Percentiles rank a stretch among this genome's conserved stretches.
Evolutionary conservation across 2,888 invertebrate genomes (phyloP).

Genomic region (Drosophila longiperda): DNA sequence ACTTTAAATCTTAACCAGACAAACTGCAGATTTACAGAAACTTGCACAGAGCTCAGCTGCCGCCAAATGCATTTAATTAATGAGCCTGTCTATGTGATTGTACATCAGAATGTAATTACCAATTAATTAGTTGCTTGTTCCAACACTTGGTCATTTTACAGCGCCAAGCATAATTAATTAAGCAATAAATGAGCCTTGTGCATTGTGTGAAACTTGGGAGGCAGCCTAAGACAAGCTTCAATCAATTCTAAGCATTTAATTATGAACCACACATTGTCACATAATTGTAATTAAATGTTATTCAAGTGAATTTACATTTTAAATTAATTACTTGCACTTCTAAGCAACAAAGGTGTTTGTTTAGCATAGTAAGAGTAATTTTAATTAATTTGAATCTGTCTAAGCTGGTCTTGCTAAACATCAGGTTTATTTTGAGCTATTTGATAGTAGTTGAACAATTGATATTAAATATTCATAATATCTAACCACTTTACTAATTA

Average conservation of each 20-base stretch:
- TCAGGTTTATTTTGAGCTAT: not conserved
- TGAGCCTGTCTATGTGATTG: not conserved
- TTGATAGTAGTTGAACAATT: no score
- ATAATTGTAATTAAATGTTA: not conserved
- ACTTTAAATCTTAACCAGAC: slow-evolving; percentile 6
- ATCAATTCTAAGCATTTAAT: slow-evolving; percentile 28
- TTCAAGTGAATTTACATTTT: not conserved
- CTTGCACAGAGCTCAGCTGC: not conserved
- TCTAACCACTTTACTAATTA: no score
- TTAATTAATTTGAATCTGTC: not conserved
- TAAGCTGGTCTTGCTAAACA: not conserved
- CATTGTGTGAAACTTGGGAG: not conserved
- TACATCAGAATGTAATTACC: slow-evolving; percentile 7
- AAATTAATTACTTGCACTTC: slow-evolving; percentile 7
- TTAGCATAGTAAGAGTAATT: not conserved
- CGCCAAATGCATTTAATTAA: slow-evolving; percentile 23
- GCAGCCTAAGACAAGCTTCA: not conserved
- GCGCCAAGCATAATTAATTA: slow-evolving; percentile 19
- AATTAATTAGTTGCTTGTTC: slow-evolving; percentile 21
- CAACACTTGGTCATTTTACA: slow-evolving; percentile 1
- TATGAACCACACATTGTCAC: slow-evolving; percentile 2
- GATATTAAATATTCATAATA: no score
- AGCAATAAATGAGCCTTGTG: slow-evolving; percentile 3
- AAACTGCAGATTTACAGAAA: not conserved
- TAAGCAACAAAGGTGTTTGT: not conserved